Percentiles rank a stretch among this genome's conserved stretches.
Evolutionary conservation across 2,797 vertebrate genomes (phyloP).

Genomic region (Pangasius mekongensis): DNA sequence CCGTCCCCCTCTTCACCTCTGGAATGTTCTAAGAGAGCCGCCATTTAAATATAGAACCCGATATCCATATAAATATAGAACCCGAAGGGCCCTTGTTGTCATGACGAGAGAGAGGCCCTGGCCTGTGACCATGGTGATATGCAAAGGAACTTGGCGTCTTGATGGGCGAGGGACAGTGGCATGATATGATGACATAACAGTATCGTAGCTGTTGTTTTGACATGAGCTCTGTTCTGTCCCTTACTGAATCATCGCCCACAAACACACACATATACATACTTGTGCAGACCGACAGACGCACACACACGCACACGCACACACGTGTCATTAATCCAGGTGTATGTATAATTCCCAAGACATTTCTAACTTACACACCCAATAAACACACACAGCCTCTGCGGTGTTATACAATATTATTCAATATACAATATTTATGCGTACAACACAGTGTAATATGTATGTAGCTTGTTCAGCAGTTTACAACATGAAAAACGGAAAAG

Average conservation of each 20-base stretch:
- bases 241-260: slow-evolving; percentile 60
- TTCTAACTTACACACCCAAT: neutral
- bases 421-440: slow-evolving; percentile 13
- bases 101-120: slow-evolving; percentile 22
- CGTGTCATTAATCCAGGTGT: neutral
- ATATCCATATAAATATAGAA: slow-evolving; percentile 33
- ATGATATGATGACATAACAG: slow-evolving; percentile 60
- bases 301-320: slow-evolving; percentile 2
- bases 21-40: slow-evolving; percentile 26
- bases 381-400: neutral
- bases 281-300: neutral
- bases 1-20: neutral
- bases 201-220: slow-evolving; percentile 62
- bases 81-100: slow-evolving; percentile 30
- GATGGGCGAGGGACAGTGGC: slow-evolving; percentile 44
- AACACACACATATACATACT: slow-evolving; percentile 19
- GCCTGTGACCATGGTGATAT: slow-evolving; percentile 32
- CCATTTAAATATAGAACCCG: slow-evolving; percentile 25
- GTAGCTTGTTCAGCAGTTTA: neutral
- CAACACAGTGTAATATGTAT: neutral
- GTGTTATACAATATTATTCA: neutral
- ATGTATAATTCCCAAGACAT: neutral
- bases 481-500: neutral
- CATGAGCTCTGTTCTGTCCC: slow-evolving; percentile 55
- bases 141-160: slow-evolving; percentile 38